Base-by-base conservation (phyloP, 2,113 vertebrate genomes). In the Formicarius rufipectus region DNA sequence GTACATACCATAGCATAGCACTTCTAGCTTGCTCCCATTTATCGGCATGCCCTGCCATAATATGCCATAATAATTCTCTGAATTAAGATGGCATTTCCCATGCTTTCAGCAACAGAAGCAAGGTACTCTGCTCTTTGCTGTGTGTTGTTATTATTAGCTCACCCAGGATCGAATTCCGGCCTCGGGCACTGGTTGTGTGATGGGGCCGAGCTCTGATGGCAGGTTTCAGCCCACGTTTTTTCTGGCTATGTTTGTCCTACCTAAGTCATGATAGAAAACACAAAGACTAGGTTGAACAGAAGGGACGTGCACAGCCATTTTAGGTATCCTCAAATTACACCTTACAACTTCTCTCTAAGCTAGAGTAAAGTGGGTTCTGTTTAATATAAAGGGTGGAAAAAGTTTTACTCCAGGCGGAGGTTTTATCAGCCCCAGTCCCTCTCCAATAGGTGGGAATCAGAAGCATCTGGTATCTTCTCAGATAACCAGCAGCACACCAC, bases 141-240 rank as follows among this genome's bases (percentile, higher is more conserved):
- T n/a, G 24, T 81, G 94, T 39, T 93, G 93, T 96, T 97, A 95
- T 93, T 95, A 95, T 96, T 95, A 93, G 76, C 94, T 95, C 69
- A 35, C 77, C 68, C 86, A 49, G 74, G 89, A 96, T 93, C 89
- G 64, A 96, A 93, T 95, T 95, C 89, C 95, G 91, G 91, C 96
- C 95, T 89, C 40, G 2, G 96, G 95, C 94, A 60, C 83, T 77
- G 84, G 49, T 71, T 84, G 89, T 89, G 80, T 89, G 94, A 90
- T 81, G 89, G 86, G 91, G 73, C 86, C 2, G 4, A 88, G 90
- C 59, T 94, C 95, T 81, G 64, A 90, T 77, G 94, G 93, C 86
- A 89, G 89, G 83, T 90, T 95, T 92, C 89, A 92, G 89, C 73
- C 73, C 60, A 33, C 77, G 64, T 89, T 96, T 95, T 93, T 58